These are phyloP conservation scores for Torymus tubicola DNA, from an alignment of 2,888 invertebrate genomes.

Conservation along the genomic window DNA sequence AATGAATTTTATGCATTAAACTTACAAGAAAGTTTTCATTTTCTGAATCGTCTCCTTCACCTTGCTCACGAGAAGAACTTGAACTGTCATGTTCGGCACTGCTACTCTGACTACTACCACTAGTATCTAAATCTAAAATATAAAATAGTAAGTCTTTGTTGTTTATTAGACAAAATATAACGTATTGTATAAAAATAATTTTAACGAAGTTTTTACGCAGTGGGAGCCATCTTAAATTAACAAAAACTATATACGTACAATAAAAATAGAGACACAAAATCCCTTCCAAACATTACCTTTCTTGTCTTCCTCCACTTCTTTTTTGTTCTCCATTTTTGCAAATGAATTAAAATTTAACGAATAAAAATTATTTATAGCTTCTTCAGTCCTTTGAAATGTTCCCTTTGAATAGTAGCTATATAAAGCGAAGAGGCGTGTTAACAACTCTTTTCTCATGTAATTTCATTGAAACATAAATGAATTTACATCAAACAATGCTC, in stretches of 20 bases:
- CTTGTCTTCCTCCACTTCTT: slow-evolving; percentile 16
- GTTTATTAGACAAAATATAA: too few species aligned
- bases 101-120: not conserved
- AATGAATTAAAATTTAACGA: not conserved
- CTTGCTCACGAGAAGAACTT: slow-evolving; percentile 58
- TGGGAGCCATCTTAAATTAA: too few species aligned
- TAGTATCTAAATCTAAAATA: too few species aligned
- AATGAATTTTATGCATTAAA: slow-evolving; percentile 73
- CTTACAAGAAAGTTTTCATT: slow-evolving; percentile 79
- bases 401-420: not conserved
- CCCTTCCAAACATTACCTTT: slow-evolving; percentile 15
- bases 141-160: too few species aligned
- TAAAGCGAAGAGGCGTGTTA: not conserved
- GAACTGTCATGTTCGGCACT: slow-evolving; percentile 39
- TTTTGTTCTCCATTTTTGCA: slow-evolving; percentile 40
- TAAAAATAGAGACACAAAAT: not conserved
- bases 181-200: too few species aligned
- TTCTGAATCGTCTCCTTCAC: slow-evolving; percentile 72
- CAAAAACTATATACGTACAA: too few species aligned
- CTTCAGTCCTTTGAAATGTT: not conserved
- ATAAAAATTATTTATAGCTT: not conserved
- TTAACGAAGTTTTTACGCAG: too few species aligned
- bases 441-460: not conserved
- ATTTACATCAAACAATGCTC: slow-evolving; percentile 8
- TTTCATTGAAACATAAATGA: slow-evolving; percentile 3